These are phyloP conservation scores for Emydoidea blandingii DNA, from an alignment of 2,797 vertebrate genomes.

Conservation along the genomic window DNA sequence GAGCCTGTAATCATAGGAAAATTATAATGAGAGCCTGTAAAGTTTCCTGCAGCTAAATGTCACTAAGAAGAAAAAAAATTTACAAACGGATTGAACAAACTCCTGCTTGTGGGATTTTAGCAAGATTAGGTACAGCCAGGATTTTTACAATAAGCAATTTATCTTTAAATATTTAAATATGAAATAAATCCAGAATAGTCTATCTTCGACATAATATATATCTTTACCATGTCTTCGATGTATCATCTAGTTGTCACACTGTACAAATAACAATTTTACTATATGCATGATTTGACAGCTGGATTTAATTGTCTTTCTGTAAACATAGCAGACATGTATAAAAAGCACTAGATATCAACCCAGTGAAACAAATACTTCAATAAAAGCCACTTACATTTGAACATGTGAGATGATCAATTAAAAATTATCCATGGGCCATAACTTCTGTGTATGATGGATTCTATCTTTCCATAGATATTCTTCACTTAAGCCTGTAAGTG, in stretches of 20 bases:
- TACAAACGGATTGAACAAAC: neutral
- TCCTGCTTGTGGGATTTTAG: neutral
- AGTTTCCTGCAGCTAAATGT: neutral
- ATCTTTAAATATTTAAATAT: neutral
- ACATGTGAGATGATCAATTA: neutral
- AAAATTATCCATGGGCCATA: neutral
- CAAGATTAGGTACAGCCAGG: neutral
- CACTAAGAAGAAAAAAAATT: neutral
- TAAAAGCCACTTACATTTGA: neutral
- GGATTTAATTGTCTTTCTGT: neutral
- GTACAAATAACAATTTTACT: neutral
- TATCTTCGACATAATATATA: neutral
- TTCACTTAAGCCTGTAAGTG: neutral
- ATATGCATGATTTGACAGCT: neutral
- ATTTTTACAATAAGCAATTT: neutral
- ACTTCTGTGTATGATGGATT: rapidly evolving
- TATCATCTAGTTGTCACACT: neutral
- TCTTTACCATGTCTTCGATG: neutral
- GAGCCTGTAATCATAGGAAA: neutral
- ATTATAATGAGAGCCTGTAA: neutral
- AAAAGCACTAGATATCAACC: neutral
- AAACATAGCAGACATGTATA: neutral
- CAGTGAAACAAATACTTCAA: neutral
- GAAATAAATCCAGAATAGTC: neutral
- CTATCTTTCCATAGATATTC: neutral